A percentile compares a stretch with the other conserved stretches of the same genome.
Evolutionary conservation across 2,797 vertebrate species (phyloP).

Genomic region (Schizothorax lantsangensis): DNA sequence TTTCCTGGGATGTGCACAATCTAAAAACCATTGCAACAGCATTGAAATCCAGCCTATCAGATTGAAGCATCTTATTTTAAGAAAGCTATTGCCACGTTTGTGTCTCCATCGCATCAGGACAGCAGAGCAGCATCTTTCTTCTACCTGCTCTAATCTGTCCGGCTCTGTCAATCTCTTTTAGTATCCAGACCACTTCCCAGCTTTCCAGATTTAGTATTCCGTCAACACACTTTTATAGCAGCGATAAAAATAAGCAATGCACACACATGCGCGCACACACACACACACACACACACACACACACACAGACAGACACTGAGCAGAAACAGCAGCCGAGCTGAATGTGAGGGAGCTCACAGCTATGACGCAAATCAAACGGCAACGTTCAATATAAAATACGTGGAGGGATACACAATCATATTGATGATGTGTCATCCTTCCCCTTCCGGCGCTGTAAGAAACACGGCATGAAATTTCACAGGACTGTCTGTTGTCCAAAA

Average conservation of each 20-base stretch:
- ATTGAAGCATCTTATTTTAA: background rate
- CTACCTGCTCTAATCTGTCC: constrained; percentile 31
- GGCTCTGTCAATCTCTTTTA: constrained; percentile 46
- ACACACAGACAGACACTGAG: background rate
- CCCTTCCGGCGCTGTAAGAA: background rate
- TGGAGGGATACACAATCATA: background rate
- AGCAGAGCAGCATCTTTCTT: constrained; percentile 7
- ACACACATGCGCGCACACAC: background rate
- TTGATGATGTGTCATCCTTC: constrained; percentile 13
- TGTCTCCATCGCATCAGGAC: background rate
- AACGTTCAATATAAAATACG: constrained; percentile 40
- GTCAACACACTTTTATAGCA: constrained; percentile 43
- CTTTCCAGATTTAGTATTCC: constrained; percentile 50
- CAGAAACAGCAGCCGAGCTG: constrained; percentile 20
- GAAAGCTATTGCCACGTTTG: background rate
- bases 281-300: constrained; percentile 5
- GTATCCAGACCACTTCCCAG: constrained; percentile 39
- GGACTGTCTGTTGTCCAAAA: constrained; percentile 10
- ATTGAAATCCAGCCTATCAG: background rate
- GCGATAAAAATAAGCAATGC: constrained; percentile 44
- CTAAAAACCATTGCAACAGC: background rate
- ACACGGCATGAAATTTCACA: background rate
- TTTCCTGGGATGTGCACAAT: background rate
- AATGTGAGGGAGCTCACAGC: constrained; percentile 34
- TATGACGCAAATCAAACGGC: constrained; percentile 22